Evolutionary conservation across 2,888 invertebrate species (phyloP).

Genomic region (Gortyna flavago): DNA sequence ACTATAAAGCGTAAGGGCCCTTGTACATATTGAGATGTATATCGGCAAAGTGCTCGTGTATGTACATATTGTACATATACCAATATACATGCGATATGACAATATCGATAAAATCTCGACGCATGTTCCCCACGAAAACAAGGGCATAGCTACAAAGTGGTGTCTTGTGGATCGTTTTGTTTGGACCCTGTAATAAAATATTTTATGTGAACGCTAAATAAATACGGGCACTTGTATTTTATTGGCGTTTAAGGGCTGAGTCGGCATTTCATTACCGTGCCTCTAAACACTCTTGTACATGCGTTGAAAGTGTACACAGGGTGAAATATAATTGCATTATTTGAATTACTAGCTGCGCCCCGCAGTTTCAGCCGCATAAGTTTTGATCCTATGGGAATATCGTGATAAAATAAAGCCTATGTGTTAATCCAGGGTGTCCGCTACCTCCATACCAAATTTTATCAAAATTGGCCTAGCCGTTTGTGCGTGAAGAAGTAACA

Average conservation of each 20-base stretch:
- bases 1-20: constrained; percentile 50
- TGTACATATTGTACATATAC: constrained; percentile 19
- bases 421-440: too few relatives aligned
- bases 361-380: too few relatives aligned
- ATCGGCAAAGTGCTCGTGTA: constrained; percentile 49
- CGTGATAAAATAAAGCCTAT: too few relatives aligned
- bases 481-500: too few relatives aligned
- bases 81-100: constrained; percentile 61
- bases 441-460: too few relatives aligned
- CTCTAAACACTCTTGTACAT: constrained; percentile 55
- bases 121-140: constrained; percentile 57
- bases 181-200: constrained; percentile 65
- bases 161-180: constrained; percentile 60
- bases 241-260: constrained; percentile 33
- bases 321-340: constrained; percentile 11
- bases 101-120: constrained; percentile 66
- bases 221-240: constrained; percentile 29
- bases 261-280: constrained; percentile 59
- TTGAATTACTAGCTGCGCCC: neutral
- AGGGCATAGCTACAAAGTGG: constrained; percentile 59
- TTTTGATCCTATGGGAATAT: too few relatives aligned
- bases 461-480: too few relatives aligned
- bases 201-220: constrained; percentile 63
- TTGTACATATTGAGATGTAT: constrained; percentile 53
- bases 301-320: constrained; percentile 26